Conservation (phyloP, 2,888 invertebrate genomes). For the Tiliacea citrago region DNA sequence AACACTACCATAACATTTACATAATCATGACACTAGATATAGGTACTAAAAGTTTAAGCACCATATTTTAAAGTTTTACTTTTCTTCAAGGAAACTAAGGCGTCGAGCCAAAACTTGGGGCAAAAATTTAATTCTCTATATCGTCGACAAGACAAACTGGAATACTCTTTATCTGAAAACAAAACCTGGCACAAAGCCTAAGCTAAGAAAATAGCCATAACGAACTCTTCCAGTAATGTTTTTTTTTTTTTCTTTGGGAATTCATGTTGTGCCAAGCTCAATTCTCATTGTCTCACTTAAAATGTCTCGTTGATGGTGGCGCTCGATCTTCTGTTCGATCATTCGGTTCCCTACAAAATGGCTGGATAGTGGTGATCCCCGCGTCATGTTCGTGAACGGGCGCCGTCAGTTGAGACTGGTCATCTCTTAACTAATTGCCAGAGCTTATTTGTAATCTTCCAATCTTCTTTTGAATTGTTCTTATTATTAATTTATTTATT, state of each 20-base stretch:
- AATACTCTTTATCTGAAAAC: conserved; percentile 37
- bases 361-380: too few species aligned
- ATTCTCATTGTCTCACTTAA: conserved; percentile 15
- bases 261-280: conserved; percentile 15
- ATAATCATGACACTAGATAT: conserved; percentile 5
- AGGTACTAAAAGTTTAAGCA: conserved; percentile 19
- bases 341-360: too few species aligned
- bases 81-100: conserved; percentile 22
- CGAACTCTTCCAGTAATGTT: conserved; percentile 17
- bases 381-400: too few species aligned
- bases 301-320: too few species aligned
- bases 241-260: conserved; percentile 10
- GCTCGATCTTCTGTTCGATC: too few species aligned
- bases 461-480: too few species aligned
- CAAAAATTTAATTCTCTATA: conserved; percentile 26
- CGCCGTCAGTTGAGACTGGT: too few species aligned
- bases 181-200: conserved; percentile 51
- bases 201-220: conserved; percentile 12
- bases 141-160: conserved; percentile 38
- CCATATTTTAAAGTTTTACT: conserved; percentile 47
- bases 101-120: conserved; percentile 43
- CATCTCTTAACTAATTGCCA: too few species aligned
- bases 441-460: too few species aligned
- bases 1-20: background rate
- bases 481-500: too few species aligned